These are phyloP conservation scores for Poeciliopsis infans DNA, from an alignment of 2,797 vertebrate species.

Conservation along the genomic window DNA sequence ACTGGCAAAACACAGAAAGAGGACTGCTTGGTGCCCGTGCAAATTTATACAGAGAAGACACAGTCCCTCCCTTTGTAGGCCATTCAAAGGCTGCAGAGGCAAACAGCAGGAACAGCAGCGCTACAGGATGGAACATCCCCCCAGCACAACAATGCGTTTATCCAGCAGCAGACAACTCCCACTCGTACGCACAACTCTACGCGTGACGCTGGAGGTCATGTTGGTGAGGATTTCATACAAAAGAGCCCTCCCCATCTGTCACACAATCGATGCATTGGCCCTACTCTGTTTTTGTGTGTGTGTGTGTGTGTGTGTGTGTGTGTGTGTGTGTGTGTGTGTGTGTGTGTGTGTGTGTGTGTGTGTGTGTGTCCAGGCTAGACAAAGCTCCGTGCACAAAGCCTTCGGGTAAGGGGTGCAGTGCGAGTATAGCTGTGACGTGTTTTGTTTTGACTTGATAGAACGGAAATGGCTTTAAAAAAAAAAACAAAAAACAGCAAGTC, in stretches of 20 bases:
- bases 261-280: conserved; percentile 50
- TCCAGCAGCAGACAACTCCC: conserved; percentile 77
- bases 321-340: no score
- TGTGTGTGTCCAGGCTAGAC: conserved; percentile 26
- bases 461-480: neutral
- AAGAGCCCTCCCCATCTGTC: conserved; percentile 73
- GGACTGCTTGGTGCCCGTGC: conserved; percentile 38
- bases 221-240: conserved; percentile 66
- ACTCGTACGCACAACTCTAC: conserved; percentile 73
- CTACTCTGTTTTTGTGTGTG: conserved; percentile 9
- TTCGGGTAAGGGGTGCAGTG: neutral
- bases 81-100: conserved; percentile 66
- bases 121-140: conserved; percentile 66
- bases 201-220: conserved; percentile 77
- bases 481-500: neutral
- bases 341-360: no score
- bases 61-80: conserved; percentile 52
- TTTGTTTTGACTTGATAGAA: neutral
- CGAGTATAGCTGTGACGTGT: conserved; percentile 4
- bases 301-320: no score
- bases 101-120: conserved; percentile 22
- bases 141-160: conserved; percentile 81
- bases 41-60: conserved; percentile 16
- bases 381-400: conserved; percentile 50
- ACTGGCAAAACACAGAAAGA: conserved; percentile 19